Conservation (phyloP, 2,797 vertebrate species). For the Sebastiscus tertius region DNA sequence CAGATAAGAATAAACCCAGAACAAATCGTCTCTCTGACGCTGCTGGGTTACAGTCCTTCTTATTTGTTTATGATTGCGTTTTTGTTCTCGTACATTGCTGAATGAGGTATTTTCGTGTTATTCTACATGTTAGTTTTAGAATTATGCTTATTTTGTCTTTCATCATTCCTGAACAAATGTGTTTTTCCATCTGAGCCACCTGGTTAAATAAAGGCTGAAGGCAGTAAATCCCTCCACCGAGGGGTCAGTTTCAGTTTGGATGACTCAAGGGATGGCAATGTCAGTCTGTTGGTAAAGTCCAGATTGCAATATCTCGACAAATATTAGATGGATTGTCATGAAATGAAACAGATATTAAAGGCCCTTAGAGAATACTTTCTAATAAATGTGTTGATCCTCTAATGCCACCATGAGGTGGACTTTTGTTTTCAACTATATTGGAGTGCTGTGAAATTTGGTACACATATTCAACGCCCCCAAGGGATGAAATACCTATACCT, state of each 20-base stretch:
- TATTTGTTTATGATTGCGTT: conserved; percentile 23
- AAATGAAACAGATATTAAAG: not conserved
- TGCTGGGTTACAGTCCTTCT: not conserved
- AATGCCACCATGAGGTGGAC: not conserved
- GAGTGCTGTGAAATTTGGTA: not conserved
- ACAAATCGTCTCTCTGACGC: not conserved
- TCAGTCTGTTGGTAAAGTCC: not conserved
- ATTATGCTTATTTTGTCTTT: conserved; percentile 2
- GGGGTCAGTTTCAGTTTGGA: not conserved
- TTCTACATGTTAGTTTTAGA: not conserved
- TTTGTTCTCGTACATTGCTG: not conserved
- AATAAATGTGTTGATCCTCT: not conserved
- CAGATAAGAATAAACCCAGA: conserved; percentile 35
- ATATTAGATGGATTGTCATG: not conserved
- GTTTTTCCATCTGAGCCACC: conserved; percentile 16
- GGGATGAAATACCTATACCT: not conserved
- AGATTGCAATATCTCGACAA: not conserved
- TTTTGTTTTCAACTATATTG: not conserved
- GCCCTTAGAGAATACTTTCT: not conserved
- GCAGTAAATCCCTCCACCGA: not conserved
- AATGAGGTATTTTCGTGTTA: conserved; percentile 1
- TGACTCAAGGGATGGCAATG: not conserved
- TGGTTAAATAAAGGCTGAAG: conserved; percentile 36
- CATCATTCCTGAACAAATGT: conserved; percentile 10
- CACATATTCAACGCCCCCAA: not conserved